Conservation (phyloP, 2,888 invertebrate genomes). For the Hermaeophaga mercurialis region DNA sequence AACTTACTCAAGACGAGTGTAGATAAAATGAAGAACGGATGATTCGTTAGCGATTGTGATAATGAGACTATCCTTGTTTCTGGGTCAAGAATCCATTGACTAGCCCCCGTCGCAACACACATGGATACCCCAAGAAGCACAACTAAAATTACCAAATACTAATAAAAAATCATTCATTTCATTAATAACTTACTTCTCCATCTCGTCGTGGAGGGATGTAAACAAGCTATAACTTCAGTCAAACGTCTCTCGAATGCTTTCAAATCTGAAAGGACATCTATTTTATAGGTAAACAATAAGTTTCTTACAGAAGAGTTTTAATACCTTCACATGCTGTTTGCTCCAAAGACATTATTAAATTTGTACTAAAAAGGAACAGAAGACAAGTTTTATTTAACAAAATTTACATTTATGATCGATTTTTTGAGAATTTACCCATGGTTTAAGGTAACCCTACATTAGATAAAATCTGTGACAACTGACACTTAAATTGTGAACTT, state of each 20-base stretch:
- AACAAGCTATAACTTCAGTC: slow-evolving; percentile 95
- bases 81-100: slow-evolving; percentile 95
- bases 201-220: slow-evolving; percentile 91
- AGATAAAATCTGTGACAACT: neutral
- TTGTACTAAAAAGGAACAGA: slow-evolving; percentile 13
- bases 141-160: slow-evolving; percentile 62
- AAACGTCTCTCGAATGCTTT: slow-evolving; percentile 97
- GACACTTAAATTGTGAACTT: too few species aligned
- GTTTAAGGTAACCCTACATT: slow-evolving; percentile 9
- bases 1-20: slow-evolving; percentile 77
- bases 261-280: slow-evolving; percentile 73
- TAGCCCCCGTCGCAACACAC: slow-evolving; percentile 92
- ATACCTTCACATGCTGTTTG: slow-evolving; percentile 91
- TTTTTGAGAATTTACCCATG: slow-evolving; percentile 4
- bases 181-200: slow-evolving; percentile 85
- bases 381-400: slow-evolving; percentile 4
- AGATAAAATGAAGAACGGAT: slow-evolving; percentile 92
- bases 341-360: slow-evolving; percentile 72
- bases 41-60: slow-evolving; percentile 89
- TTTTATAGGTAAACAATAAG: slow-evolving; percentile 42
- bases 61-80: slow-evolving; percentile 90
- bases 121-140: slow-evolving; percentile 84
- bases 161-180: neutral
- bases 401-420: slow-evolving; percentile 9
- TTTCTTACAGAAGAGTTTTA: slow-evolving; percentile 5